A percentile compares a stretch with the other conserved stretches of the same genome.
Conservation (phyloP, 2,797 vertebrate genomes). For the Adelosebastes latens region DNA sequence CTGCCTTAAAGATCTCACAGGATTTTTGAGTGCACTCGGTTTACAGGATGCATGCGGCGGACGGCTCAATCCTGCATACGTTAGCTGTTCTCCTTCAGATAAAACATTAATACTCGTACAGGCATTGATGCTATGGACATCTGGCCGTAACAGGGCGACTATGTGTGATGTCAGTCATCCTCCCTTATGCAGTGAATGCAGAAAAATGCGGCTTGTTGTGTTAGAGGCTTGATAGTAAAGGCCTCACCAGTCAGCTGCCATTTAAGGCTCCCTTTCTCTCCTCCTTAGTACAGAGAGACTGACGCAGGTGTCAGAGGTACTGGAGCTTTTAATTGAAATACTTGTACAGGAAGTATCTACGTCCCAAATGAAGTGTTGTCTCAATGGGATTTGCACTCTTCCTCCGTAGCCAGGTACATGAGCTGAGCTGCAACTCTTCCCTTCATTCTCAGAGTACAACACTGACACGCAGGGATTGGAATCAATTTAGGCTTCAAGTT, state of each 20-base stretch:
- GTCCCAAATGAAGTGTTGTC: constrained; percentile 44
- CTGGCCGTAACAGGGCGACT: neutral
- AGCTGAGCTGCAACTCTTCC: neutral
- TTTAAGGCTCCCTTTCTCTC: constrained; percentile 18
- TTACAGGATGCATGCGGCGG: neutral
- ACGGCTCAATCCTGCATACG: neutral
- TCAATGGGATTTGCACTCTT: constrained; percentile 43
- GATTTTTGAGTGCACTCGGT: neutral
- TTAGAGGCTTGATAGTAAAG: neutral
- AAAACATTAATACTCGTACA: neutral
- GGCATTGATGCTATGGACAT: neutral
- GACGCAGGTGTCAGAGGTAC: constrained; percentile 42
- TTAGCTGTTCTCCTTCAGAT: constrained; percentile 18
- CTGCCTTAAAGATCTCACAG: neutral
- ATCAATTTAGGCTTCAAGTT: neutral
- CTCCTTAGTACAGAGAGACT: constrained; percentile 24
- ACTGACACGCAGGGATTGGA: neutral
- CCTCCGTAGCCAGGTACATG: neutral
- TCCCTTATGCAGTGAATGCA: constrained; percentile 5
- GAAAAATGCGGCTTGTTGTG: constrained; percentile 2
- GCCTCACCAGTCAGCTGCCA: constrained; percentile 39
- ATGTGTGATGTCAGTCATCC: constrained; percentile 18
- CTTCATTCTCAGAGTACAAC: neutral
- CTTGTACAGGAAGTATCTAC: constrained; percentile 41
- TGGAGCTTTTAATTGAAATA: constrained; percentile 62